Percentiles rank a stretch among this genome's conserved stretches.
These are phyloP conservation scores for Megaceryle alcyon DNA, from an alignment of 2,797 vertebrate genomes.

Conservation along the genomic window DNA sequence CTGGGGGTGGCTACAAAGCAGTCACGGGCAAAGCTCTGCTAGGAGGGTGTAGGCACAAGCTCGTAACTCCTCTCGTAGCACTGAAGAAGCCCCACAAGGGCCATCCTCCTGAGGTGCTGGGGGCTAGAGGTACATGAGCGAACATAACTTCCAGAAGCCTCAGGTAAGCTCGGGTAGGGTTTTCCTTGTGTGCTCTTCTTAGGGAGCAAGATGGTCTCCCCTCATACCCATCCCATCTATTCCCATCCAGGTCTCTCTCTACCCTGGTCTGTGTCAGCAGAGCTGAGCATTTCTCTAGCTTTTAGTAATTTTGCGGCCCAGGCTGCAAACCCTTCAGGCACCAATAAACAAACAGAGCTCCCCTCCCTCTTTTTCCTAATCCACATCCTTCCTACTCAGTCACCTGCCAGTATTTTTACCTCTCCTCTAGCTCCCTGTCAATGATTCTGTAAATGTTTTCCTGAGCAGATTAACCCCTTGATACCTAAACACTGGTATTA, in stretches of 20 bases:
- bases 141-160: background rate
- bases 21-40: background rate
- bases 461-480: background rate
- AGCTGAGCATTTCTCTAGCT: background rate
- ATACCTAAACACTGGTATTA: background rate
- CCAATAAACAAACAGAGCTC: background rate
- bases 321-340: background rate
- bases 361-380: background rate
- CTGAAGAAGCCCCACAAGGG: background rate
- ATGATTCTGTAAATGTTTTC: background rate
- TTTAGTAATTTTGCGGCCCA: background rate
- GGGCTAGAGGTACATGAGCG: background rate
- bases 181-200: background rate
- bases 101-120: background rate
- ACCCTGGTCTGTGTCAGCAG: background rate
- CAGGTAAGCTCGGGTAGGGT: background rate
- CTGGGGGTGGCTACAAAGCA: background rate
- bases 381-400: background rate
- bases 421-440: background rate
- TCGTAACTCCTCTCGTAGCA: background rate
- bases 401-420: background rate
- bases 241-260: background rate
- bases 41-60: background rate
- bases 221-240: background rate
- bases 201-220: background rate